Evolutionary conservation across 2,113 vertebrate genomes (phyloP), one percentile per base, ranked within the genome.

Genomic region (Pterocles orientalis): DNA sequence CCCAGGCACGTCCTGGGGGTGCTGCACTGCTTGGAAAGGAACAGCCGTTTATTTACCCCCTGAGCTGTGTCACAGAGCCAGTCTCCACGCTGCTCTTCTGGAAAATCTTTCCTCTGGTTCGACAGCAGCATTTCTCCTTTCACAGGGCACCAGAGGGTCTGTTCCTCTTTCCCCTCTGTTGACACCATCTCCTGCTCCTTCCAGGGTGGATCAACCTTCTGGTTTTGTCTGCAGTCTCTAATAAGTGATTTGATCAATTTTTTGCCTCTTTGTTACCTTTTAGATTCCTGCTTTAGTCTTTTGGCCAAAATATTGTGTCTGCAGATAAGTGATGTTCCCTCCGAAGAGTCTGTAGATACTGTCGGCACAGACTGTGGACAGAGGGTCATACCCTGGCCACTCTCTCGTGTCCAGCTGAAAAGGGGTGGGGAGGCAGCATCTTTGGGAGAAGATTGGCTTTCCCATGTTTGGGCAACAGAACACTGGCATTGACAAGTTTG

Each of bases 21-120:
- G 4, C 48, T 43, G 33, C 43, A 7, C 26, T 45, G 9, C 26
- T 43, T 47, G 6, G 65, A 36, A 25, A 64, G 65, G 34, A 72
- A 5, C 36, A 72, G 36, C 26, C 10, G 1, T 9, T 50, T 54
- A 18, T 53, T 24, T 68, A n/a, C 50, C 20, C 6, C 41, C 9
- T 51, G 69, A 54, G 60, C 48, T 51, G 21, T 31, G 57, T 41
- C 51, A 28, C 45, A 11, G 62, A 8, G 18, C 36, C 31, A 21
- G 12, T 41, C 66, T 53, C 51, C 1, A 2, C 0, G 0, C 26
- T 88, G 60, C n/a, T 71, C 26, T 34, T 48, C 18, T 18, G 39
- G 45, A 34, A 34, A 6, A n/a, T 12, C 16, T 36, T 36, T 28
- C 50, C 28, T 29, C 33, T 29, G 10, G 12, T 56, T 51, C 47